Base-by-base conservation (phyloP, 1,140 invertebrate species). In the Latrodectus geometricus region DNA sequence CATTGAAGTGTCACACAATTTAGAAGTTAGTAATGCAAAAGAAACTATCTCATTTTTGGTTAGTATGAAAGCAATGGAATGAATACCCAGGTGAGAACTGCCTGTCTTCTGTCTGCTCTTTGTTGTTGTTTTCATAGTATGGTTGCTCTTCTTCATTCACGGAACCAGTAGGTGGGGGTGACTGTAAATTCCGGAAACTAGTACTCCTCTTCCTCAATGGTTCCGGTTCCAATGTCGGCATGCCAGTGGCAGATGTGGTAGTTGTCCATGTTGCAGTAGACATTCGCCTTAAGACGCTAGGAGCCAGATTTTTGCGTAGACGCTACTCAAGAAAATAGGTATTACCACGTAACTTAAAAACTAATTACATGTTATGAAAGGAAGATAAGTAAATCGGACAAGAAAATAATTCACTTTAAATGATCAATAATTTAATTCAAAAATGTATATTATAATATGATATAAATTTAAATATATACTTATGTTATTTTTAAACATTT, bases 161-260 rank as follows among this genome's bases (percentile, higher is more conserved):
- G 48, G 72, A 50, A 0, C 73, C 75, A 0, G 68, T 61, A 0
- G 76, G 85, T 15, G 85, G 85, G 7, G 85, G 77, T 7, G 85
- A 79, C 70, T 87, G 76, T 52, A 87, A 56, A 11, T 87, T 88
- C 5, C 89, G 73, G 77, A 93, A 92, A 88, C 91, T 92, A 49
- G 92, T 91, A 86, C 92, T 92, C 54, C 92, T 89, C 77, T 92
- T 91, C 23, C 92, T 90, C 77, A 91, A 90, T 70, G 91, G 90
- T 87, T 93, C 92, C 0, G 92, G 91, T 86, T 93, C 92, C 54
- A 93, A 89, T 0, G 92, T 93, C 17, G 93, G 93, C 92, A 93
- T 92, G 49, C 93, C 93, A 9, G 93, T 93, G 72, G 93, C 93
- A 52, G 92, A 92, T 35, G 93, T 93, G 35, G 93, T 93, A 8